Evolutionary conservation across 1,140 invertebrate species (phyloP).

Genomic region (Protaetia brevitarsis): DNA sequence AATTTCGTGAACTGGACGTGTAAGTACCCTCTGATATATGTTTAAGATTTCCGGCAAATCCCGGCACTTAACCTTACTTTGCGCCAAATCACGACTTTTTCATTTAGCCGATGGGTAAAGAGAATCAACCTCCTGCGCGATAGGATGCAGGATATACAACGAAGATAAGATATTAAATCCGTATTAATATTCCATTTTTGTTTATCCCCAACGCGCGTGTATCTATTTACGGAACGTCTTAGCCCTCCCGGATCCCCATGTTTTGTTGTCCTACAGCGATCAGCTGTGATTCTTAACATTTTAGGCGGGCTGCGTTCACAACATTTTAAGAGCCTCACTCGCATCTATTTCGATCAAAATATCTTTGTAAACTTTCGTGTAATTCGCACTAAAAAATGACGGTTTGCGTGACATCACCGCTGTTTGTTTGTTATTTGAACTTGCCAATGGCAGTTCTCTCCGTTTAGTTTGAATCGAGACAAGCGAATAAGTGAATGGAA

Average conservation of each 20-base stretch:
- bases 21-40: not conserved
- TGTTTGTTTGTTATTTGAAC: conserved; percentile 13
- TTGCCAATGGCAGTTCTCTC: conserved; percentile 10
- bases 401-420: conserved; percentile 4
- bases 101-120: not conserved
- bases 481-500: conserved; percentile 9
- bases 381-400: not conserved
- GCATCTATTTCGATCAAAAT: not conserved
- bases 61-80: not conserved
- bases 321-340: not conserved
- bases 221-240: not conserved
- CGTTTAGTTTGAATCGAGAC: not conserved
- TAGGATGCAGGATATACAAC: too few relatives aligned
- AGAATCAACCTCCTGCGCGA: not conserved
- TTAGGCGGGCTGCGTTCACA: not conserved
- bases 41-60: not conserved
- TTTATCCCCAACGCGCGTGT: too few relatives aligned
- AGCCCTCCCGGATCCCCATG: not conserved
- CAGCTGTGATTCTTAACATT: conserved; percentile 4
- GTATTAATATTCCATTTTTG: too few relatives aligned
- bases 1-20: not conserved
- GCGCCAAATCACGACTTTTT: not conserved
- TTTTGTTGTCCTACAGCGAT: not conserved
- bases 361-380: not conserved
- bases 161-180: too few relatives aligned